These are phyloP conservation scores for Dufourea novaeangliae DNA, from an alignment of 1,140 invertebrate species.

Conservation along the genomic window DNA sequence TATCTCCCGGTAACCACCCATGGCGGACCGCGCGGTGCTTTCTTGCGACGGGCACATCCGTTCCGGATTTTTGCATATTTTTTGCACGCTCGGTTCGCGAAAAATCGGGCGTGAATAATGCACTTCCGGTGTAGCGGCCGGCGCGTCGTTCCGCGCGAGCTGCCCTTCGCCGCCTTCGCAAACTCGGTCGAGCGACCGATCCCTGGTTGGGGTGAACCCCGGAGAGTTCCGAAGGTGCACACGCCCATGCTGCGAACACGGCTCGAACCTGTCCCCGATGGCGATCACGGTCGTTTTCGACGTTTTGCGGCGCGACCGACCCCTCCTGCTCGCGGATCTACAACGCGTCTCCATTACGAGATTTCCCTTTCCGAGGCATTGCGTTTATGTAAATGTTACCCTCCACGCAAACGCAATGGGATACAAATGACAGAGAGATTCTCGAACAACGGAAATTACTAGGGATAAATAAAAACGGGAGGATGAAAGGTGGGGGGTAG, in stretches of 20 bases:
- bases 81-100: conserved; percentile 2
- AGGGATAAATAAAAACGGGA: not conserved
- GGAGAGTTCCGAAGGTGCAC: not conserved
- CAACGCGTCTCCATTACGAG: not conserved
- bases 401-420: no score
- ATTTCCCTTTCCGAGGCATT: conserved; percentile 36
- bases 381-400: no score
- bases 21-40: not conserved
- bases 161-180: conserved; percentile 29
- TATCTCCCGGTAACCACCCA: conserved; percentile 1
- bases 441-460: no score
- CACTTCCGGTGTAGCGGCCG: conserved; percentile 33
- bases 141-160: no score
- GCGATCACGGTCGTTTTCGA: conserved; percentile 23
- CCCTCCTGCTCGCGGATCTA: no score
- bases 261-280: conserved; percentile 27
- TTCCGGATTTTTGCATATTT: conserved; percentile 19
- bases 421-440: no score
- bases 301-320: conserved; percentile 21
- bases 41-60: not conserved
- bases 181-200: not conserved
- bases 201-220: no score
- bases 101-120: conserved; percentile 37
- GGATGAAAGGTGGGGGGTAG: not conserved
- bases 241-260: conserved; percentile 32